phyloP scores from a whole-genome alignment of 2,797 vertebrate species.

The Aratinga solstitialis region DNA sequence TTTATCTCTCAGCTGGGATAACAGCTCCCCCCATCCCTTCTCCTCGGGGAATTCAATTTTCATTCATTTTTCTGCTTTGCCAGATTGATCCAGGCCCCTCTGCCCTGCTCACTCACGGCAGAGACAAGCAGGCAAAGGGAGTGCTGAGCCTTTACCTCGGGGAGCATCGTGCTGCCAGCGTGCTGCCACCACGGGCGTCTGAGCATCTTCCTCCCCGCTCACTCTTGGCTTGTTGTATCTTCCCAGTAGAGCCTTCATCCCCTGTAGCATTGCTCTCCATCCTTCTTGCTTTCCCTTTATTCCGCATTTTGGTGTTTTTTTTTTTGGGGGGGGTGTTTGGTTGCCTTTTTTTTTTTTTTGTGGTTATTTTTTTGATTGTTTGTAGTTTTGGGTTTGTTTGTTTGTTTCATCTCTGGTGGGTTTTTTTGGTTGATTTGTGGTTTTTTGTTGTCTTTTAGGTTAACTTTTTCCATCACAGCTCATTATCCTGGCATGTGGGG shows the following conservation, averaged over 20 bases:
- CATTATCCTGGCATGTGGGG: background rate
- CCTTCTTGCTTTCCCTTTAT: background rate
- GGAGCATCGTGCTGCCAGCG: background rate
- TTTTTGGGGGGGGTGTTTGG: rapidly evolving
- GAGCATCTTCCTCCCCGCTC: background rate
- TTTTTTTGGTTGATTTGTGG: background rate
- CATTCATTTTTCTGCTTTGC: conserved; percentile 80
- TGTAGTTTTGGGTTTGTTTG: too few species aligned
- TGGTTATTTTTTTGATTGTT: background rate
- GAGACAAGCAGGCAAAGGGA: conserved; percentile 13
- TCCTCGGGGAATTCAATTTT: conserved; percentile 79
- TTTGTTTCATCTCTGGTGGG: background rate
- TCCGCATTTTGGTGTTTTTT: background rate
- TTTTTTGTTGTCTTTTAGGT: background rate
- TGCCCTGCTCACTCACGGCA: conserved; percentile 65
- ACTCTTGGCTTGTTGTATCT: background rate
- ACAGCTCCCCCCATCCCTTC: conserved; percentile 60
- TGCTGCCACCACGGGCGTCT: rapidly evolving
- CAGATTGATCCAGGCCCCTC: conserved; percentile 75
- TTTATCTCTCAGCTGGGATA: conserved; percentile 77
- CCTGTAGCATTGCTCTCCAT: background rate
- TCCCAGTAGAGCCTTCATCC: conserved; percentile 38
- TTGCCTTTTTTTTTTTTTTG: too few species aligned
- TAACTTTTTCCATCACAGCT: background rate
- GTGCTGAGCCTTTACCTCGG: background rate